Evolutionary conservation across 1,140 invertebrate species (phyloP), one percentile per base, ranked within the genome.

Genomic region (Panulirus ornatus): DNA sequence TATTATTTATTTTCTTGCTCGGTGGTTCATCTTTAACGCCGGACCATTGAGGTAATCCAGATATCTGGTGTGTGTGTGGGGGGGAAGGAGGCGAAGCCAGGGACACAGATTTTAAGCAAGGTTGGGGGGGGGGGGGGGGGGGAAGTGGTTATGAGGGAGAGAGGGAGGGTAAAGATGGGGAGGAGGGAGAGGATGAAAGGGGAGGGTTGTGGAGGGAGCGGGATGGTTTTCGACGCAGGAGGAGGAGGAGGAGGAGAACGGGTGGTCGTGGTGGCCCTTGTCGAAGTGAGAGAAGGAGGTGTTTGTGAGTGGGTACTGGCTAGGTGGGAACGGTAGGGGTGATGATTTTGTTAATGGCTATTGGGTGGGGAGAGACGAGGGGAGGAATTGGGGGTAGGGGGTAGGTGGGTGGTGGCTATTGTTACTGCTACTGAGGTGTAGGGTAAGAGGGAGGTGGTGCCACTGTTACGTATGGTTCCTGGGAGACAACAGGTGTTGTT

Each of bases 1-100:
- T 88, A 58, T 79, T 88, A 63, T 88, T 88, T 88, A 88, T 88
- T 79, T 73, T 40, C 36, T 88, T 47, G 54, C 36, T 79, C 38
- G 36, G 75, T 78, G 85, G 34, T 66, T 88, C 79, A 66, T 88
- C 79, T 88, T 88, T 79, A 70, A 79, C 44, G 36, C 85, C 27
- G 85, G 54, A 36, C 38, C 51, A 70, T 79, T 88, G n/a, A 79
- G 54, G 84, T 87, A 76, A 87, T 87, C 84, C 71, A 42, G 84
- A 87, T 58, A 58, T 87, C 84, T 5, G 42, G n/a, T 8, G 9
- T n/a, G 66, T 6, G 44, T 11, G 1, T 27, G 47, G 78, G n/a
- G 44, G 82, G 11, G 63, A 66, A n/a, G 5, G 40, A 76, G 22
- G 2, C 11, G 8, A 79, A 81, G 58, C 30, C 58, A 84, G 63